Conservation (phyloP, 2,888 invertebrate species). For the Campaea margaritaria region DNA sequence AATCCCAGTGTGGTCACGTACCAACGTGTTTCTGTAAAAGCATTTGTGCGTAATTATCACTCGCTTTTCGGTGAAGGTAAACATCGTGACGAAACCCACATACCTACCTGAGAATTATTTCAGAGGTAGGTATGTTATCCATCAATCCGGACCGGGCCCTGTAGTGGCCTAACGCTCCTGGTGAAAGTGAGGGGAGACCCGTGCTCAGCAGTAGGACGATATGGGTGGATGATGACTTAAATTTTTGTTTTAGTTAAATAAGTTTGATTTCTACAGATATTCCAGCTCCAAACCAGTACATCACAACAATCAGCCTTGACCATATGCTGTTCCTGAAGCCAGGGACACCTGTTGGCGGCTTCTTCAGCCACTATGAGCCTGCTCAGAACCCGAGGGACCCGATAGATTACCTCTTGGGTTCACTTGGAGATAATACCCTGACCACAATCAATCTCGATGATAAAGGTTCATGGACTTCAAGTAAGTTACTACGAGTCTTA, state of each 20-base stretch:
- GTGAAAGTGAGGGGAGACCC: no score
- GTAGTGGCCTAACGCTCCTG: no score
- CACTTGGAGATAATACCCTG: constrained; percentile 47
- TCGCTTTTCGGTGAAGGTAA: no score
- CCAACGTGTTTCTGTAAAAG: no score
- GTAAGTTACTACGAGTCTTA: constrained; percentile 29
- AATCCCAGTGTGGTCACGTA: no score
- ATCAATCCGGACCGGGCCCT: no score
- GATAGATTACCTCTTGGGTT: constrained; percentile 35
- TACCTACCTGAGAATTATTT: no score
- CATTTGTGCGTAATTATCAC: no score
- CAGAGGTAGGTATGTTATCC: no score
- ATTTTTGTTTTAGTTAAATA: neutral
- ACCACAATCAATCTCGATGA: constrained; percentile 52
- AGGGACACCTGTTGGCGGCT: constrained; percentile 34
- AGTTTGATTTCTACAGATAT: constrained; percentile 54
- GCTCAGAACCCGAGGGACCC: constrained; percentile 28
- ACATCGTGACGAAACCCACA: no score
- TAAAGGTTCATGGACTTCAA: constrained; percentile 42
- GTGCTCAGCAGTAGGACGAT: no score
- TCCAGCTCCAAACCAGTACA: constrained; percentile 59
- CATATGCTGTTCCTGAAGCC: constrained; percentile 73
- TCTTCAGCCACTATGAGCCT: constrained; percentile 36
- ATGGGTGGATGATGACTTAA: no score
- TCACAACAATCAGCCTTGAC: constrained; percentile 80